Evolutionary conservation across 2,888 invertebrate species (phyloP), one percentile per base, ranked within the genome.

Genomic region (Orthosia gracilis): DNA sequence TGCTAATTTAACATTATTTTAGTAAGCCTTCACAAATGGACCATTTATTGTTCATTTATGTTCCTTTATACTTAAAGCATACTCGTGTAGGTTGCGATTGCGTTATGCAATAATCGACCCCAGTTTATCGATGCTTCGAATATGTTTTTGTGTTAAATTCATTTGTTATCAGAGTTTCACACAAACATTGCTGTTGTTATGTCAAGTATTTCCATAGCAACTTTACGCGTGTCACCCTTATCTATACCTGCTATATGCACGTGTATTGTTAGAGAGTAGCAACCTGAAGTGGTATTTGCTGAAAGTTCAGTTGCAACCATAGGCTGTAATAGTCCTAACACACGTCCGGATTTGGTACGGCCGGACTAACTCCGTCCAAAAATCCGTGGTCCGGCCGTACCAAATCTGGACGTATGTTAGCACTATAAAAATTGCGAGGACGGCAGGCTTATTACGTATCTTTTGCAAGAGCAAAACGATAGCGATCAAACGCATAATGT

Each of bases 71-170:
- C 55, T 61, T 23, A 55, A 80, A 59, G 47, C 18, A 45, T 52
- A 54, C 59, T 52, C 31, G 57, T 78, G n/a, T 78, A 54, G 47
- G 47, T 40, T 73, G 61, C 31, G n/a, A 66, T 62, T 69, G 68
- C 62, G 65, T 82, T 82, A 76, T 85, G 75, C 85, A 83, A 78
- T 58, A 58, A 71, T 71, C 72, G 78, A 82, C 69, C 69, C 45
- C 50, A 52, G 75, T 76, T 83, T 85, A 85, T 83, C 85, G 64
- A 62, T 47, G 55, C 15, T 69, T 76, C 69, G 31, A 63, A 65
- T 84, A 65, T 84, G 59, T 80, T 82, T 84, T 82, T 76, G 67
- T 84, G 72, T 76, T 76, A 76, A 76, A 84, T 76, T 84, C 50
- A 58, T 73, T 76, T 76, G 82, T 80, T 82, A 80, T 62, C 80